Percentiles rank a stretch among this genome's conserved stretches.
Conservation (phyloP, 2,113 vertebrate species). For the Cyphomyrus discorhynchus region DNA sequence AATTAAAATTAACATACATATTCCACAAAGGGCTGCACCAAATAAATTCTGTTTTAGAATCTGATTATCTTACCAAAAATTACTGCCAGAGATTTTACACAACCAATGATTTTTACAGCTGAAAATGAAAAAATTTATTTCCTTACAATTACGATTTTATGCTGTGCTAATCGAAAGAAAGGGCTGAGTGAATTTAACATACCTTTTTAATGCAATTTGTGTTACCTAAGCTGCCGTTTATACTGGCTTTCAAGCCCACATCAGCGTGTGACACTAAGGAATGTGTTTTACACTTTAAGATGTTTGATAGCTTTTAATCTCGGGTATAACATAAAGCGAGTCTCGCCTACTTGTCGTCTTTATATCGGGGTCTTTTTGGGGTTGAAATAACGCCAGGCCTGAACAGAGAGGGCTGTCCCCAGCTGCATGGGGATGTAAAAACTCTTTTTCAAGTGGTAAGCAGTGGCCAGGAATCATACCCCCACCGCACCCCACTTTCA, state of each 20-base stretch:
- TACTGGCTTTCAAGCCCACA: background rate
- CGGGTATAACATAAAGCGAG: background rate
- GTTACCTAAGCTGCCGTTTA: background rate
- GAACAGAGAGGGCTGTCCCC: constrained; percentile 19
- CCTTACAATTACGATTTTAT: background rate
- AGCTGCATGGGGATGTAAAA: constrained; percentile 11
- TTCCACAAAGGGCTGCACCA: background rate
- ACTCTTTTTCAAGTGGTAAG: constrained; percentile 34
- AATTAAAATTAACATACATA: background rate
- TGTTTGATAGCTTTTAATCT: constrained; percentile 3
- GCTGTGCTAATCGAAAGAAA: background rate
- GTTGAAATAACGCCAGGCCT: background rate
- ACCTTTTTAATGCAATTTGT: background rate
- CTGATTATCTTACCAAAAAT: background rate
- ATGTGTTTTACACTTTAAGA: background rate
- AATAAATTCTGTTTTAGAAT: background rate
- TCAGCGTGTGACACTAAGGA: background rate
- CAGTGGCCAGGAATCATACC: constrained; percentile 34
- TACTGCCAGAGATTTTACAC: background rate
- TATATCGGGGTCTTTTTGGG: background rate
- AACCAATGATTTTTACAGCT: background rate
- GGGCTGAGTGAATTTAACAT: background rate
- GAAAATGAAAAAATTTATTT: background rate
- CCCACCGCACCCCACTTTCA: background rate
- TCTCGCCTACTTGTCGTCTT: background rate